phyloP scores from a whole-genome alignment of 2,888 invertebrate genomes.

The Rhogogaster chlorosoma region DNA sequence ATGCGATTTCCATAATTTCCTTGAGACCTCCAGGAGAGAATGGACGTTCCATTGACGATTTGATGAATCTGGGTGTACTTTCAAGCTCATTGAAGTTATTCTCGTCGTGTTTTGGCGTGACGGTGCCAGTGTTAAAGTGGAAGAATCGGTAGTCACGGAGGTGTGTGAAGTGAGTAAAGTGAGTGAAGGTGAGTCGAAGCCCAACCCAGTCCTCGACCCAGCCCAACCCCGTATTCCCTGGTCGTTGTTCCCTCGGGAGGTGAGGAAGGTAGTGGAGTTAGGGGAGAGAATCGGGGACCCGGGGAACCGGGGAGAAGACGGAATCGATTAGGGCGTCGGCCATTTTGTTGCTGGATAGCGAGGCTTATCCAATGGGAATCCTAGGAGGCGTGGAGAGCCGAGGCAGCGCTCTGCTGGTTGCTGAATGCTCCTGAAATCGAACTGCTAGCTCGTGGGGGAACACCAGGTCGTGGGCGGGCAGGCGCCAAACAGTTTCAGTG shows the following conservation, averaged over 20 bases:
- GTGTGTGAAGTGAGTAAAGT: background rate
- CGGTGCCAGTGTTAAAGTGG: background rate
- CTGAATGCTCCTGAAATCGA: slow-evolving; percentile 35
- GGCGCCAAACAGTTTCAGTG: slow-evolving; percentile 69
- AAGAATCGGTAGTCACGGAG: background rate
- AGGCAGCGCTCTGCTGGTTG: slow-evolving; percentile 5
- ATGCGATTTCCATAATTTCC: too few species aligned
- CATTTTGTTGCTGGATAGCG: slow-evolving; percentile 73
- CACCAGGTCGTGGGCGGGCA: slow-evolving; percentile 40
- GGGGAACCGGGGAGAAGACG: slow-evolving; percentile 60
- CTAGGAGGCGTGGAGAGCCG: slow-evolving; percentile 69
- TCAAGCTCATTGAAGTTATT: background rate
- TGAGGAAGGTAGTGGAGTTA: background rate
- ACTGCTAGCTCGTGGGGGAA: slow-evolving; percentile 37
- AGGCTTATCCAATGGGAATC: slow-evolving; percentile 62
- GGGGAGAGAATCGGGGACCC: slow-evolving; percentile 41
- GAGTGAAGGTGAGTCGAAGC: background rate
- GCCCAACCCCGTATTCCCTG: slow-evolving; percentile 17
- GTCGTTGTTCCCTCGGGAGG: slow-evolving; percentile 36
- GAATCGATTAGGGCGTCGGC: slow-evolving; percentile 75
- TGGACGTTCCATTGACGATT: background rate
- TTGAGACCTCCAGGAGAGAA: too few species aligned
- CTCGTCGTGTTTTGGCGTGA: background rate
- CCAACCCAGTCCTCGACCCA: slow-evolving; percentile 36
- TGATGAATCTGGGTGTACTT: background rate